Percentiles rank a stretch among this genome's conserved stretches.
Conservation (phyloP, 2,113 vertebrate species). For the Pelvicachromis taeniatus region DNA sequence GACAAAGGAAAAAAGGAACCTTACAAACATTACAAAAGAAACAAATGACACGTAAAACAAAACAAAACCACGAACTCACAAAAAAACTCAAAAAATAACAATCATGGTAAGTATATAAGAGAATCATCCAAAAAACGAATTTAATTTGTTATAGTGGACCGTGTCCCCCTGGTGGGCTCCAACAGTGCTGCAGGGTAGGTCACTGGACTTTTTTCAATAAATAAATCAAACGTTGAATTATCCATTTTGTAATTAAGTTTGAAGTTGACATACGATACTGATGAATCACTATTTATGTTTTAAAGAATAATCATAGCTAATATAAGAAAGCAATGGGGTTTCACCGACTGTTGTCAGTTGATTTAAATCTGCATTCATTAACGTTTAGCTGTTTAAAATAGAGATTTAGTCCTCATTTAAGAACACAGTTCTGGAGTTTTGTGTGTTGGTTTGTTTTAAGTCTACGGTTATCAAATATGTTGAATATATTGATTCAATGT, state of each 20-base stretch:
- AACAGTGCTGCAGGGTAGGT: background rate
- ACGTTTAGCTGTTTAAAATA: background rate
- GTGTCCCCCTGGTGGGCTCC: background rate
- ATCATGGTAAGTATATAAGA: background rate
- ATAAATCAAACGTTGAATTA: background rate
- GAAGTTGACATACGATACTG: background rate
- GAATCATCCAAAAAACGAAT: background rate
- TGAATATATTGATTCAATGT: background rate
- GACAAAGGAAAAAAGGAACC: background rate
- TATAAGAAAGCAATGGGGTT: background rate
- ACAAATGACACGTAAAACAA: background rate
- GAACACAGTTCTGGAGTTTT: background rate
- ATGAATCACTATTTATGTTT: background rate
- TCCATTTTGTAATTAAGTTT: background rate
- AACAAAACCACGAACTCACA: background rate
- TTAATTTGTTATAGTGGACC: too few relatives aligned
- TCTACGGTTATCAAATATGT: background rate
- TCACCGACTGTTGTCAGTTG: background rate
- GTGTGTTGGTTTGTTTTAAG: background rate
- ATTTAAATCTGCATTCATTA: background rate
- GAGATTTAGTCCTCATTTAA: too few relatives aligned
- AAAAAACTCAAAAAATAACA: background rate
- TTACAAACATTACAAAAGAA: background rate
- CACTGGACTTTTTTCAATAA: background rate
- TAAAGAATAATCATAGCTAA: background rate